Evolutionary conservation across 2,797 vertebrate species (phyloP), one percentile per base, ranked within the genome.

Genomic region (Falco rusticolus): DNA sequence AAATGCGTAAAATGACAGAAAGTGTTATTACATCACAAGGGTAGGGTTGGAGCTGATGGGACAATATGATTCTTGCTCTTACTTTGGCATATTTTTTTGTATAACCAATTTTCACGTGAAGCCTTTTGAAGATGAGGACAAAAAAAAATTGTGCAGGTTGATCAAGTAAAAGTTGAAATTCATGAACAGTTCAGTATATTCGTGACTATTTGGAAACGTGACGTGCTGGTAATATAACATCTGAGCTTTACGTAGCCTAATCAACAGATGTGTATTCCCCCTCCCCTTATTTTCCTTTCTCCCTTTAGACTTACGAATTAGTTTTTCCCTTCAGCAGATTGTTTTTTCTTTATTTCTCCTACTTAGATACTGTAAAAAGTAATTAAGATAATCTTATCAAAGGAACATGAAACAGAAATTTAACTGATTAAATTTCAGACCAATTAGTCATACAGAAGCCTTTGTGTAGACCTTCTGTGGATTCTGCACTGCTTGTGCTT

Each of bases 311-410:
- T 88, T 84, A 54, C 82, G 92, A 89, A 93, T 97, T 94, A 75
- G 72, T 89, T 95, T 96, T 94, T 54, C 87, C 89, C 57, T 92
- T 94, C 93, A 92, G 81, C 90, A 94, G 94, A 74, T 93, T 91
- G 84, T 82, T 96, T 93, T 92, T 87, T 82, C 87, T 93, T 93
- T 94, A 94, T 93, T 95, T 93, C 77, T 88, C 51, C 90, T 92
- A 95, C 92, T 93, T 95, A 92, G 87, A 96, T 93, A 84, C 65
- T 96, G 93, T 95, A 96, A 96, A 94, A 97, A 96, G 94, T 96
- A 97, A 97, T 97, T 97, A 97, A 96, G 94, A 97, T 96, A 94
- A 95, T 96, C 93, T 96, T 97, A 96, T 96, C 96, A 95, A 93
- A 96, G 81, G 86, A 95, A 96, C 95, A 95, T 93, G 95, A 96